phyloP scores from a whole-genome alignment of 2,113 vertebrate genomes.

The Paraplagusia blochii region DNA sequence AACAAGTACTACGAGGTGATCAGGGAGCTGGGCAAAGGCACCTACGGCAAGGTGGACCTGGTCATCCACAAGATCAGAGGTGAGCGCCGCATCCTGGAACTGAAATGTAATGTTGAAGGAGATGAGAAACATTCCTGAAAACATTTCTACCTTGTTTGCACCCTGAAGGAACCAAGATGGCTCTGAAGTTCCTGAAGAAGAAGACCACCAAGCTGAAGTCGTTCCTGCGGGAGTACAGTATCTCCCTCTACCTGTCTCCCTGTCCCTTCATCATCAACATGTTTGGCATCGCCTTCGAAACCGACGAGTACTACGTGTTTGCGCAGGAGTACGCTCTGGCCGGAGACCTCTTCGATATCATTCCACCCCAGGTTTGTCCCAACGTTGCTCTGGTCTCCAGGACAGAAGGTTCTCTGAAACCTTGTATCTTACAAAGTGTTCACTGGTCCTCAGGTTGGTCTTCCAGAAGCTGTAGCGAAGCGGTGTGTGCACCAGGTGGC shows the following conservation, averaged over 20 bases:
- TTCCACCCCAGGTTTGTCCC: constrained; percentile 79
- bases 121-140: too few relatives aligned
- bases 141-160: neutral
- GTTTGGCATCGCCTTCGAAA: constrained; percentile 83
- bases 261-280: constrained; percentile 85
- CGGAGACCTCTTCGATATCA: constrained; percentile 84
- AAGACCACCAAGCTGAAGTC: constrained; percentile 84
- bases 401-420: too few relatives aligned
- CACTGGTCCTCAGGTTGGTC: constrained; percentile 69
- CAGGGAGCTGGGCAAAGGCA: constrained; percentile 79
- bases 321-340: constrained; percentile 83
- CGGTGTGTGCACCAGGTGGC: constrained; percentile 83
- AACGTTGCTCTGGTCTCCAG: neutral
- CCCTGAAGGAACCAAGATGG: constrained; percentile 80
- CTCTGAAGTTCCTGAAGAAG: constrained; percentile 84
- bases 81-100: constrained; percentile 37
- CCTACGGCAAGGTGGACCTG: constrained; percentile 81
- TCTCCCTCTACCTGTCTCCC: constrained; percentile 81
- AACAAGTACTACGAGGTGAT: constrained; percentile 81
- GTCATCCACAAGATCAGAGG: constrained; percentile 80
- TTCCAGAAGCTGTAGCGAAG: constrained; percentile 79
- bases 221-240: constrained; percentile 82
- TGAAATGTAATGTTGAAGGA: too few relatives aligned
- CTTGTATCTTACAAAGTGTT: neutral
- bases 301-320: constrained; percentile 82